Evolutionary conservation across 1,140 invertebrate genomes (phyloP).

Genomic region (Drosophila paulistorum): DNA sequence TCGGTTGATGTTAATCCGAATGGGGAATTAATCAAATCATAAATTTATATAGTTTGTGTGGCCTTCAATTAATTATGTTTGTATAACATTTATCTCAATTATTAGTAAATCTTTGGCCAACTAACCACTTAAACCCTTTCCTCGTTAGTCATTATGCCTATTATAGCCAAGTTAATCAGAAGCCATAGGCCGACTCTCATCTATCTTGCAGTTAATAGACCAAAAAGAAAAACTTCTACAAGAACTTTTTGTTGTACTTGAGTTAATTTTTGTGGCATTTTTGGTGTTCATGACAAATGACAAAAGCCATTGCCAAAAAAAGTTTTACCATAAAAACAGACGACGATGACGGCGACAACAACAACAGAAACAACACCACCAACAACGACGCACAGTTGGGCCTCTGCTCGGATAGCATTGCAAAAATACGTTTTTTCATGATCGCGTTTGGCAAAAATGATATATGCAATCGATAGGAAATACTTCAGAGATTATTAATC

Average conservation of each 20-base stretch:
- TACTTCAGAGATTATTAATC: no score
- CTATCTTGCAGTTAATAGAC: slow-evolving; percentile 43
- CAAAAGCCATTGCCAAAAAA: slow-evolving; percentile 55
- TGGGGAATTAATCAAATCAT: not conserved
- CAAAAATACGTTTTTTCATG: no score
- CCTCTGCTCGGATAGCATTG: no score
- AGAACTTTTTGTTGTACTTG: slow-evolving; percentile 51
- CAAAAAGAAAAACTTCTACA: slow-evolving; percentile 51
- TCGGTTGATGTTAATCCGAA: not conserved
- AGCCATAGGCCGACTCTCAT: slow-evolving; percentile 18
- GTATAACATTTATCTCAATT: slow-evolving; percentile 62
- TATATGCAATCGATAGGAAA: no score
- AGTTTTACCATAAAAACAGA: slow-evolving; percentile 60
- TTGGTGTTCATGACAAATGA: slow-evolving; percentile 63
- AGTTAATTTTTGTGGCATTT: slow-evolving; percentile 61
- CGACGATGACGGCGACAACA: not conserved
- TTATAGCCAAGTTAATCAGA: slow-evolving; percentile 28
- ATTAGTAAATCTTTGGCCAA: slow-evolving; percentile 37
- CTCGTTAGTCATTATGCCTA: slow-evolving; percentile 4
- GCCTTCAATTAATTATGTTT: slow-evolving; percentile 31
- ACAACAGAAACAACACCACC: no score
- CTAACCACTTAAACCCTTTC: slow-evolving; percentile 36
- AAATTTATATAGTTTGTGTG: slow-evolving; percentile 19
- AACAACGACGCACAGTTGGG: no score
- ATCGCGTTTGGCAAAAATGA: no score